Base-by-base conservation (phyloP, 2,888 invertebrate species). In the Scrobipalpa costella region DNA sequence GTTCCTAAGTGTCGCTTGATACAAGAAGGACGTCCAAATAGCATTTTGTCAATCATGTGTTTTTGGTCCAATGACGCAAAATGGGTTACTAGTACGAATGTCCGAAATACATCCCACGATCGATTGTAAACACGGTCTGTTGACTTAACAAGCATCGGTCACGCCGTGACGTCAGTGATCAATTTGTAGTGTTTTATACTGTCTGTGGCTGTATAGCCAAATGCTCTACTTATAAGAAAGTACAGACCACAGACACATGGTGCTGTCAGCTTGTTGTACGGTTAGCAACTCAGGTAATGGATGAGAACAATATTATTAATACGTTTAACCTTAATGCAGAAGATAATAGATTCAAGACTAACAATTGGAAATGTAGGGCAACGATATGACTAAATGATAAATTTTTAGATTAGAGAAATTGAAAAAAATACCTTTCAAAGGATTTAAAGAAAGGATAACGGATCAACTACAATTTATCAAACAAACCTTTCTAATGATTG, bases 11-110 rank as follows among this genome's bases (percentile, higher is more conserved):
- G 40, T 13, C 13, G 40, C 11, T 40, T 44, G n/a, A 44, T 15
- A 44, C 15, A 44, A n/a, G 15, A 44, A 44, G 1, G 13, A 11
- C 40, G 2, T 13, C 6, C 44, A n/a, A n/a, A 44, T 15, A 15
- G 7, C 15, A n/a, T 3, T 15, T 7, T 44, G 44, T 44, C 44
- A 44, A 44, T 44, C 44, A 44, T 40, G 40, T 40, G 13, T 13
- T 40, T 40, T 13, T 40, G 13, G n/a, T n/a, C 13, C 40, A 15
- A 6, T 55, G 15, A 55, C 33, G 8, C 1, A n/a, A 62, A 61
- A 64, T 67, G 52, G 65, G 67, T 62, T 59, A 64, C 62, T 40
- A 36, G 52, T 50, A 50, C 50, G 11, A 21, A 15, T 17, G 17
- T n/a, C 57, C 61, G 52, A 61, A 61, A 49, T 33, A 61, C 60